Evolutionary conservation across 1,140 invertebrate genomes (phyloP).

Genomic region (Monochamus saltuarius): DNA sequence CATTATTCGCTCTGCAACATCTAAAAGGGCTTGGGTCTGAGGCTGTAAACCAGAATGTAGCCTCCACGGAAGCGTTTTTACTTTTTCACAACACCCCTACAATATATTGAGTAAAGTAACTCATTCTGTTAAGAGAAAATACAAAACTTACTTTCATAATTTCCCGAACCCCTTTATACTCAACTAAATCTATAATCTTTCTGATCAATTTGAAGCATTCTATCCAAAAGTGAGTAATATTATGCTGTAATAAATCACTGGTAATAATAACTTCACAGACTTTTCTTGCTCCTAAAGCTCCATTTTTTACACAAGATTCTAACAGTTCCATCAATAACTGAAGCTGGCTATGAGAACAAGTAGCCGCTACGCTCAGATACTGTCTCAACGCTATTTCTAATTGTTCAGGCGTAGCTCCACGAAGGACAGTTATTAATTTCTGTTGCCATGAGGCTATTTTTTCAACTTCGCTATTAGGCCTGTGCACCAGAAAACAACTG

Average conservation of each 20-base stretch:
- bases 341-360: constrained; percentile 69
- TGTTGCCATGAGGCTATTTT: constrained; percentile 66
- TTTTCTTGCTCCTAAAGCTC: constrained; percentile 67
- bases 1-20: constrained; percentile 85
- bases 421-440: constrained; percentile 58
- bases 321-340: constrained; percentile 71
- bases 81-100: constrained; percentile 83
- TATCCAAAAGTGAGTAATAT: constrained; percentile 83
- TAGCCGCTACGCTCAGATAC: constrained; percentile 69
- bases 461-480: constrained; percentile 65
- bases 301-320: constrained; percentile 69
- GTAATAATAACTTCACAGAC: constrained; percentile 82
- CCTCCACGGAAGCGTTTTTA: constrained; percentile 71
- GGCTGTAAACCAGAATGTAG: constrained; percentile 77
- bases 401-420: constrained; percentile 62
- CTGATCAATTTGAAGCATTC: constrained; percentile 83
- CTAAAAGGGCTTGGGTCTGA: constrained; percentile 77
- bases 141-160: constrained; percentile 76
- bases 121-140: constrained; percentile 47
- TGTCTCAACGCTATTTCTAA: constrained; percentile 70
- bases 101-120: constrained; percentile 30
- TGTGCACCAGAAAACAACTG: constrained; percentile 78
- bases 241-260: constrained; percentile 75
- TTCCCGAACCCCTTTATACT: constrained; percentile 92
- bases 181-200: constrained; percentile 84